Evolutionary conservation across 2,888 invertebrate genomes (phyloP), one percentile per base, ranked within the genome.

Genomic region (Eugnorisma glareosa): DNA sequence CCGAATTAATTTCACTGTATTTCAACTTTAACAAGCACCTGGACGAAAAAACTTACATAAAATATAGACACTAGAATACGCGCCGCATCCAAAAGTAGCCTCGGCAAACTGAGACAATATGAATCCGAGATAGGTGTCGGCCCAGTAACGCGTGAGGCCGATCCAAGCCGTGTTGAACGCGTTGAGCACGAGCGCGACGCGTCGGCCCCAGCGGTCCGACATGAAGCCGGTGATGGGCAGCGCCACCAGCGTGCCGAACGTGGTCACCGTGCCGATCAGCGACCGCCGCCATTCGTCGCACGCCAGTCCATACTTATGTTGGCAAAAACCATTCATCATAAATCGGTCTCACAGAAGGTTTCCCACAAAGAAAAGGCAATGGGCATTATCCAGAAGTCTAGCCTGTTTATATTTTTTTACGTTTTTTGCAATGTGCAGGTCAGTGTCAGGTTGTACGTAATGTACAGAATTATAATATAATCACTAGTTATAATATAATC

Each of bases 181-280:
- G 80, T 97, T 97, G 84, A 97, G 89, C 35, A 97, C 94, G 80
- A 98, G 94, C 2, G 97, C 95, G 3, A 96, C 95, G 80, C 97
- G 96, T 67, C 98, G 95, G 1, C 98, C 98, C 94, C 96, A 98
- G 96, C 97, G 97, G 94, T 98, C 98, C 0, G 98, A 98, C 61
- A 98, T 92, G 84, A 97, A 97, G 64, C 98, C 98, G 1, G 97
- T 97, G 76, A 98, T 93, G 4, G 98, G 97, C 77, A 98, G 95
- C 0, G 98, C 97, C 63, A 97, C 92, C 88, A 98, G 97, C 75
- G 97, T 97, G 24, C 98, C 98, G 61, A 97, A 89, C 70, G 97
- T 98, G 82, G 98, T 97, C 7, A 98, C 93, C 1, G 98, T 98
- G 1, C 98, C 98, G 54, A 98, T 97, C 77, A 98, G 90, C 0